A percentile compares a stretch with the other conserved stretches of the same genome.
These are phyloP conservation scores for Belonocnema kinseyi DNA, from an alignment of 1,140 invertebrate genomes.

Conservation along the genomic window DNA sequence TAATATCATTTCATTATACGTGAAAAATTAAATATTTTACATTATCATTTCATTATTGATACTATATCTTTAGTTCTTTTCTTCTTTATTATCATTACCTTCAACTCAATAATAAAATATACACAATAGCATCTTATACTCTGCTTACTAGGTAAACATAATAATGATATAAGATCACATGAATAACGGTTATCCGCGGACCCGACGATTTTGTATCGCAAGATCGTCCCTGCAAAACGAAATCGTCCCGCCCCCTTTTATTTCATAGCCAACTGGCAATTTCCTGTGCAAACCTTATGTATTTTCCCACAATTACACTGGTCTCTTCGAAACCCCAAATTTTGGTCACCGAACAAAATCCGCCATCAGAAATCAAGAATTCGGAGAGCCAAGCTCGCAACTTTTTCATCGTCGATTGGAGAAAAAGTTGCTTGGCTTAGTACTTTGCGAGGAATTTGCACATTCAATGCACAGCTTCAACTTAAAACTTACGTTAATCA, in stretches of 20 bases:
- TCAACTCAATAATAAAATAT: slow-evolving; percentile 67
- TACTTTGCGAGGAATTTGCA: slow-evolving; percentile 53
- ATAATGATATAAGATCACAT: slow-evolving; percentile 66
- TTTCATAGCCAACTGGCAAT: slow-evolving; percentile 61
- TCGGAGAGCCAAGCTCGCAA: neutral
- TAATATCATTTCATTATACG: slow-evolving; percentile 33
- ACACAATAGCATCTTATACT: slow-evolving; percentile 66
- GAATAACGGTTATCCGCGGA: slow-evolving; percentile 57
- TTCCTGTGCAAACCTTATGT: slow-evolving; percentile 55
- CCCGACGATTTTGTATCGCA: slow-evolving; percentile 33
- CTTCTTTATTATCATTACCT: slow-evolving; percentile 46
- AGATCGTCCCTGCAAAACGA: neutral
- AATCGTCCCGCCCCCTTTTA: slow-evolving; percentile 38
- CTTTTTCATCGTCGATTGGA: neutral
- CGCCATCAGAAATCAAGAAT: too few relatives aligned
- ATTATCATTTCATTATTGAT: slow-evolving; percentile 23
- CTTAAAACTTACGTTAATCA: slow-evolving; percentile 62
- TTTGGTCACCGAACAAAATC: too few relatives aligned
- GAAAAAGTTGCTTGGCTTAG: slow-evolving; percentile 38
- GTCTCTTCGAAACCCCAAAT: neutral
- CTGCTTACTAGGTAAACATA: slow-evolving; percentile 63
- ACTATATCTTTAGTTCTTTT: slow-evolving; percentile 36
- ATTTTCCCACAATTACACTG: slow-evolving; percentile 38
- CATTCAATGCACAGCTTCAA: slow-evolving; percentile 54
- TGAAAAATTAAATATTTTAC: slow-evolving; percentile 50